A percentile compares a stretch with the other conserved stretches of the same genome.
These are phyloP conservation scores for Cerastoderma edule DNA, from an alignment of 2,888 invertebrate genomes.

Conservation along the genomic window DNA sequence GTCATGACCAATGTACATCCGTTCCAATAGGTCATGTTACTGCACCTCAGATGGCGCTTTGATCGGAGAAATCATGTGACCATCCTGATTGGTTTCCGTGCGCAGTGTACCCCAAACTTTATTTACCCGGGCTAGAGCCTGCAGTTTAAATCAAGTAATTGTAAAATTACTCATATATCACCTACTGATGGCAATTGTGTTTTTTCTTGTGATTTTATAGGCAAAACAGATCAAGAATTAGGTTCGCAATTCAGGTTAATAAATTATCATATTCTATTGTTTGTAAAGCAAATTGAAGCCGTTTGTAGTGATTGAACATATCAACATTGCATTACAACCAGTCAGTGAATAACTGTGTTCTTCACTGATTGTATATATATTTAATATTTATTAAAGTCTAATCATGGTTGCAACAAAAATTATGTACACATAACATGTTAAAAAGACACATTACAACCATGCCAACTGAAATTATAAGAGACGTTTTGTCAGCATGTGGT, in stretches of 20 bases:
- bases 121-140: constrained; percentile 37
- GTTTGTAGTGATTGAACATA: too few relatives aligned
- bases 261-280: not conserved
- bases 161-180: not conserved
- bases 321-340: too few relatives aligned
- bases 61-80: constrained; percentile 47
- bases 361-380: too few relatives aligned
- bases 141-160: not conserved
- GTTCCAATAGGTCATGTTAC: constrained; percentile 39
- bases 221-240: not conserved
- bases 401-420: too few relatives aligned
- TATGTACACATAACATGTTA: too few relatives aligned
- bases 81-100: constrained; percentile 58
- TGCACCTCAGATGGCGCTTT: constrained; percentile 54
- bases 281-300: not conserved
- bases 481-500: too few relatives aligned
- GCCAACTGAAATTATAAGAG: too few relatives aligned
- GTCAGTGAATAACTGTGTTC: too few relatives aligned
- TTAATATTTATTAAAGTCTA: too few relatives aligned
- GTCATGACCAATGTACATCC: constrained; percentile 35
- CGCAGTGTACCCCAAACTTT: constrained; percentile 54
- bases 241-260: not conserved
- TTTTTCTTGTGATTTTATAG: too few relatives aligned
- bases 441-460: too few relatives aligned
- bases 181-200: too few relatives aligned